Conservation (phyloP, 2,888 invertebrate genomes). For the Lepetodrilus schrolli region DNA sequence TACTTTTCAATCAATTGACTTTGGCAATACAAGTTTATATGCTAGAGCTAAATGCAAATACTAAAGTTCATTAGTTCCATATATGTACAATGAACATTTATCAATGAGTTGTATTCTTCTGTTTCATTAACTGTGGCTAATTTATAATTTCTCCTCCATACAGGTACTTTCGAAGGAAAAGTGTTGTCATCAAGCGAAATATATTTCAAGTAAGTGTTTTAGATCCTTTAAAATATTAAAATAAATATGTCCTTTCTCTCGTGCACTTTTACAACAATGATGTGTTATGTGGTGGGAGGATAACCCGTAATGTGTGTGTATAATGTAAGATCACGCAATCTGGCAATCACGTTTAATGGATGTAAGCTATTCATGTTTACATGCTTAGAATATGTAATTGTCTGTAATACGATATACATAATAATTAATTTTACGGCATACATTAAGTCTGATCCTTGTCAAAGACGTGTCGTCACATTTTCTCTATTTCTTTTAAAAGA, state of each 20-base stretch:
- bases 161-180: background rate
- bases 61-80: background rate
- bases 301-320: background rate
- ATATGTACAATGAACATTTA: background rate
- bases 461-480: too few relatives aligned
- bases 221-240: too few relatives aligned
- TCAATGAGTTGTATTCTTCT: background rate
- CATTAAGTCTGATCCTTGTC: too few relatives aligned
- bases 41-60: background rate
- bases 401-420: too few relatives aligned
- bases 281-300: background rate
- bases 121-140: too few relatives aligned
- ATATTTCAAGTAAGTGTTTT: slow-evolving; percentile 22
- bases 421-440: too few relatives aligned
- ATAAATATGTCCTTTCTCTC: background rate
- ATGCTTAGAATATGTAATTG: background rate
- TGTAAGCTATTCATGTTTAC: too few relatives aligned
- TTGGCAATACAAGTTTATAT: background rate
- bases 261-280: background rate
- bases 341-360: too few relatives aligned
- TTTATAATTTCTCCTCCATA: too few relatives aligned
- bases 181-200: background rate
- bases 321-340: too few relatives aligned
- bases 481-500: too few relatives aligned
- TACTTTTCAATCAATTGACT: background rate